Conservation (phyloP, 1,140 invertebrate species). For the Steinernema feltiae region DNA sequence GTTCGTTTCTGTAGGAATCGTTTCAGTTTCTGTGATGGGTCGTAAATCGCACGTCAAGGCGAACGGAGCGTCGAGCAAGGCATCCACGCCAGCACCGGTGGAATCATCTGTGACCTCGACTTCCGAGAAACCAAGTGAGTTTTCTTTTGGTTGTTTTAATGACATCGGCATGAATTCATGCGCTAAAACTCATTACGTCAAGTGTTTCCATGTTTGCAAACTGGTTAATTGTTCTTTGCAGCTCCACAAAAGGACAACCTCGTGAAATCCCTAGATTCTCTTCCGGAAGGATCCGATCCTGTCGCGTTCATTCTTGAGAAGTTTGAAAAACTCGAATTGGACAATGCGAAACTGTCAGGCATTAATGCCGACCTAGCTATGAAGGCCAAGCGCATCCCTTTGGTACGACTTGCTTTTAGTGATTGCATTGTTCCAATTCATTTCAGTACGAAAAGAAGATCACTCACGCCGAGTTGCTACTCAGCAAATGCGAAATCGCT, state of each 20-base stretch:
- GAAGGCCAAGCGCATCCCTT: background rate
- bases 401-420: background rate
- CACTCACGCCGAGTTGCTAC: background rate
- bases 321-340: background rate
- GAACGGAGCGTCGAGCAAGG: too few relatives aligned
- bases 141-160: too few relatives aligned
- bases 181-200: too few relatives aligned
- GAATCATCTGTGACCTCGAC: too few relatives aligned
- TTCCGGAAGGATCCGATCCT: background rate
- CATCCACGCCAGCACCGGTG: too few relatives aligned
- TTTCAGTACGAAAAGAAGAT: constrained; percentile 10
- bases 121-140: too few relatives aligned
- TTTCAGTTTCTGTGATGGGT: too few relatives aligned
- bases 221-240: background rate
- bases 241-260: background rate
- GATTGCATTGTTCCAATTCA: background rate
- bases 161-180: too few relatives aligned
- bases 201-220: background rate
- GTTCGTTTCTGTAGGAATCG: too few relatives aligned
- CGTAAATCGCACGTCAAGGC: too few relatives aligned
- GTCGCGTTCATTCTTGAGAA: background rate
- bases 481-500: background rate
- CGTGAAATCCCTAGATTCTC: background rate
- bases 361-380: background rate
- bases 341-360: background rate